Percentiles rank a stretch among this genome's conserved stretches.
These are phyloP conservation scores for Drosophila tropicalis DNA, from an alignment of 1,140 invertebrate species.

Conservation along the genomic window DNA sequence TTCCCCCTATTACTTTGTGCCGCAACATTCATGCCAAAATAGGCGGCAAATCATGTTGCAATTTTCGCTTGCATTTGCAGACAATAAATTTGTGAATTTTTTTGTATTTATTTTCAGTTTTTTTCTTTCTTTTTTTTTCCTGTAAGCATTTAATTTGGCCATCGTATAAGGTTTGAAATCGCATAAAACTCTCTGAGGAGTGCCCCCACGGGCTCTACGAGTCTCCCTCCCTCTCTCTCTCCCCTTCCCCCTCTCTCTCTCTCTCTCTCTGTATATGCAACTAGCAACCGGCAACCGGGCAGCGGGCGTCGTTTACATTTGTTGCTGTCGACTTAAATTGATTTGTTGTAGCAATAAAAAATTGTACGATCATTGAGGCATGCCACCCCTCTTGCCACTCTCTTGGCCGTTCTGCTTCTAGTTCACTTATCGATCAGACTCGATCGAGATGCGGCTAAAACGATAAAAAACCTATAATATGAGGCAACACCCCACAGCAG, in stretches of 20 bases:
- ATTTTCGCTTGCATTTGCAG: slow-evolving; percentile 65
- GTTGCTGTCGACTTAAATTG: slow-evolving; percentile 63
- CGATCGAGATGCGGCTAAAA: slow-evolving; percentile 47
- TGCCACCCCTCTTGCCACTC: slow-evolving; percentile 39
- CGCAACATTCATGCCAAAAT: slow-evolving; percentile 39
- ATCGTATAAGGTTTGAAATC: slow-evolving; percentile 47
- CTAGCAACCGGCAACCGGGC: slow-evolving; percentile 28
- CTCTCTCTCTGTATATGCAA: slow-evolving; percentile 2
- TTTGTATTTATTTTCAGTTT: neutral
- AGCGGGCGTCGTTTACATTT: slow-evolving; percentile 37
- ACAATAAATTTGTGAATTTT: slow-evolving; percentile 64
- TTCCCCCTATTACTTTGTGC: slow-evolving; percentile 19
- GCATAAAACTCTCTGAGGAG: slow-evolving; percentile 1
- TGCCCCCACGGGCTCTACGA: neutral
- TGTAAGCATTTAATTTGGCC: slow-evolving; percentile 64
- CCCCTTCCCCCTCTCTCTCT: too few species aligned
- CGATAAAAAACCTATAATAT: slow-evolving; percentile 61
- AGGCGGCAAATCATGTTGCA: slow-evolving; percentile 67
- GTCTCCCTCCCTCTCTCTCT: too few species aligned
- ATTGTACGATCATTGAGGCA: slow-evolving; percentile 71
- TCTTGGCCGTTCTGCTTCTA: slow-evolving; percentile 15
- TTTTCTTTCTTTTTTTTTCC: neutral
- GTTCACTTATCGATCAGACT: neutral
- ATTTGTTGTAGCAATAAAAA: slow-evolving; percentile 80
- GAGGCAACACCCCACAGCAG: slow-evolving; percentile 49